These are phyloP conservation scores for Brachionus manjavacas DNA, from an alignment of 1,140 invertebrate genomes.

Conservation along the genomic window DNA sequence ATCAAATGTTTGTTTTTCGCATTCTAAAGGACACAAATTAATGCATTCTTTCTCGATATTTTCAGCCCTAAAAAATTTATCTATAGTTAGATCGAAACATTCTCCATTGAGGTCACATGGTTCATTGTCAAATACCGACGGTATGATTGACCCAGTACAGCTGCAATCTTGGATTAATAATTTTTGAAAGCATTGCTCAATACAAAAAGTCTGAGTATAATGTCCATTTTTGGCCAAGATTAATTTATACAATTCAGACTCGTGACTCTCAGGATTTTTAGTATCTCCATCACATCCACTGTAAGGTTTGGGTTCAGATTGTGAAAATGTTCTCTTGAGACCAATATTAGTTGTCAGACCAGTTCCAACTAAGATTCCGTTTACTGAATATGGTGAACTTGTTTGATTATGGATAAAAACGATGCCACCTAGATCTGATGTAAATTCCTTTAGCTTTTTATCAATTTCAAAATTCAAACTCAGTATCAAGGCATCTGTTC, in stretches of 20 bases:
- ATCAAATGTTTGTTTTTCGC: background rate
- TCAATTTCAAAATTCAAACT: background rate
- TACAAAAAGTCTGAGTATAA: background rate
- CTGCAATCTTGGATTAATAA: background rate
- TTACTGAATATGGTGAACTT: background rate
- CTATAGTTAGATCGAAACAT: background rate
- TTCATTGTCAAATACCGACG: background rate
- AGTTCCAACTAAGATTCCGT: background rate
- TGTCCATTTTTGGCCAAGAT: background rate
- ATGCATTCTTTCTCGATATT: background rate
- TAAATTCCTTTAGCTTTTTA: background rate
- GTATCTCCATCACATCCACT: background rate
- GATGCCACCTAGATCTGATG: background rate
- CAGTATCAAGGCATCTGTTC: background rate
- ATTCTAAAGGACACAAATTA: background rate
- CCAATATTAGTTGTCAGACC: background rate
- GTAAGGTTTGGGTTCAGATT: background rate
- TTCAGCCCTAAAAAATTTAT: background rate
- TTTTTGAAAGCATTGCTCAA: background rate
- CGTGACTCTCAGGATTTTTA: background rate
- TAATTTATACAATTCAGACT: background rate
- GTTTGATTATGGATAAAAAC: conserved; percentile 2
- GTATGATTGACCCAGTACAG: background rate
- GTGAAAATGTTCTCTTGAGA: background rate
- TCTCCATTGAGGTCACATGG: background rate